Evolutionary conservation across 2,888 invertebrate genomes (phyloP).

Genomic region (Cataglyphis livida): DNA sequence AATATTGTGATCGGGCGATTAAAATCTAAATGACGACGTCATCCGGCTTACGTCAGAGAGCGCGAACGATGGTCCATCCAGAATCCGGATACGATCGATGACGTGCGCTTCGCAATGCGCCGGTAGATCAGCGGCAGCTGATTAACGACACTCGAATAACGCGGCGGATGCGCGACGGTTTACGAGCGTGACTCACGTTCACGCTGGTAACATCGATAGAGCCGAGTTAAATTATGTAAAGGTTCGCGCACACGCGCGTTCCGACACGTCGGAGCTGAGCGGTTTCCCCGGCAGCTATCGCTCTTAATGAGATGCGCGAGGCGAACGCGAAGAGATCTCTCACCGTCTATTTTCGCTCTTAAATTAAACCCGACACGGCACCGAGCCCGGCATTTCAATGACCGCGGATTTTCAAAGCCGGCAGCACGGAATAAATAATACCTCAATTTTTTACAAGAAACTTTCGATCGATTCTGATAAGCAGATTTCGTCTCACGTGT

Average conservation of each 20-base stretch:
- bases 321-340: slow-evolving; percentile 32
- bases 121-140: background rate
- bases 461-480: background rate
- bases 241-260: slow-evolving; percentile 51
- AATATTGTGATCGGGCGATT: background rate
- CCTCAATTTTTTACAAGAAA: background rate
- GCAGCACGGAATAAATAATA: background rate
- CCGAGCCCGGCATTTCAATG: slow-evolving; percentile 21
- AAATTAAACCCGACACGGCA: slow-evolving; percentile 38
- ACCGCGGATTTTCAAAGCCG: slow-evolving; percentile 12
- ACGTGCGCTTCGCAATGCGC: slow-evolving; percentile 34
- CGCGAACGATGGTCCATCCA: slow-evolving; percentile 17
- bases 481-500: background rate
- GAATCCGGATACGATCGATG: slow-evolving; percentile 61
- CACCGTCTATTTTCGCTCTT: slow-evolving; percentile 47
- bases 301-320: slow-evolving; percentile 50
- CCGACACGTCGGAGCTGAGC: slow-evolving; percentile 30
- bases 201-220: slow-evolving; percentile 49
- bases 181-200: slow-evolving; percentile 57
- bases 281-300: slow-evolving; percentile 36
- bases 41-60: slow-evolving; percentile 50
- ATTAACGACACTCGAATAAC: slow-evolving; percentile 58
- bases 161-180: slow-evolving; percentile 45
- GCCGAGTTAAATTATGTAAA: slow-evolving; percentile 55
- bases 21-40: slow-evolving; percentile 43